phyloP scores from a whole-genome alignment of 1,140 invertebrate species.

The Bombus soroeensis region DNA sequence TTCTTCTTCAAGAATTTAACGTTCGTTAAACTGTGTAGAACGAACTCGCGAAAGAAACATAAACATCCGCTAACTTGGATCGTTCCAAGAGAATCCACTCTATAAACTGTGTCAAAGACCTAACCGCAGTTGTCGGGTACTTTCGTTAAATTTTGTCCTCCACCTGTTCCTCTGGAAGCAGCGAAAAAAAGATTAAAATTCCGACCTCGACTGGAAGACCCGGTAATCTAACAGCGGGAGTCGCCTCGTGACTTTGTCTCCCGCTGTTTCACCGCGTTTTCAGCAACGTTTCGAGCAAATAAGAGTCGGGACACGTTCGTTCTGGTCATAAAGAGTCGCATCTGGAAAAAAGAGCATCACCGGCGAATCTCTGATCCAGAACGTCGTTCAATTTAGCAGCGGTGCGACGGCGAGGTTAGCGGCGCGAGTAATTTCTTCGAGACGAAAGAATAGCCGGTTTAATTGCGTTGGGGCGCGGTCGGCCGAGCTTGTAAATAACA shows the following conservation, averaged over 20 bases:
- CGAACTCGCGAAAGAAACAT: no score
- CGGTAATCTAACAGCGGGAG: slow-evolving; percentile 13
- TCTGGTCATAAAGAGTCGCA: not conserved
- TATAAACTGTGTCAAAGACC: not conserved
- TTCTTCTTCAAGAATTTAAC: no score
- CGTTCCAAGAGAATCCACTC: no score
- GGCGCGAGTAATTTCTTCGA: not conserved
- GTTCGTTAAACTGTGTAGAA: no score
- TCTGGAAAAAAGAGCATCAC: not conserved
- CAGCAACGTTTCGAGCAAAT: not conserved
- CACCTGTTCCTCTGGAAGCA: not conserved
- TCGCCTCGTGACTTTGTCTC: not conserved
- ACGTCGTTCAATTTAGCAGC: slow-evolving; percentile 3
- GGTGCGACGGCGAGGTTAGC: not conserved
- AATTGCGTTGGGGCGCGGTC: slow-evolving; percentile 9
- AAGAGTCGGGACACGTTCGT: not conserved
- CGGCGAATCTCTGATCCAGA: slow-evolving; percentile 1
- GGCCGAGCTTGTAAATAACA: slow-evolving; percentile 16
- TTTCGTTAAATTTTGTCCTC: no score
- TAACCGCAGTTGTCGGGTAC: not conserved
- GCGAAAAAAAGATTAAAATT: not conserved
- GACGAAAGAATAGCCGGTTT: not conserved
- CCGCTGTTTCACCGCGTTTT: slow-evolving; percentile 11
- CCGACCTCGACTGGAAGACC: no score
- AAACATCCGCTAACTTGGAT: no score